Evolutionary conservation across 2,888 invertebrate genomes (phyloP), one percentile per base, ranked within the genome.

Genomic region (Mimas tiliae): DNA sequence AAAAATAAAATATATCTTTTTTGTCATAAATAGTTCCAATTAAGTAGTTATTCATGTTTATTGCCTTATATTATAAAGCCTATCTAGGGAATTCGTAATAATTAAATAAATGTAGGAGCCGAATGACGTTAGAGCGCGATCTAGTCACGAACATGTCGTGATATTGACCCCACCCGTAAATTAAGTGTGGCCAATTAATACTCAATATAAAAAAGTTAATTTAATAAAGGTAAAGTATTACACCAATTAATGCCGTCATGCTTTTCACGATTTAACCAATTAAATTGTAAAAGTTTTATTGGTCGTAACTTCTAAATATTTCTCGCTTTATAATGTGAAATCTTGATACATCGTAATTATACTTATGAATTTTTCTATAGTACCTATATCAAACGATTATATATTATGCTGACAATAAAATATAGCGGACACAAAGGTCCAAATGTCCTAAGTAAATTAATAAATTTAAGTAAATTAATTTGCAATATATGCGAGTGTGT

Each of bases 141-240:
- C 55, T 55, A 16, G 11, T 55, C 55, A 55, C 55, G 55, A 55
- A 16, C 55, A 11, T 16, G 55, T 19, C 58, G 16, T 12, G 38
- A 58, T 19, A 19, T 21, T 58, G 42, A 58, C 58, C 58, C 19
- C 42, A 42, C 19, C 16, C 4, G 19, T 42, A 19, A 58, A 58
- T 58, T 42, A 27, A 2, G 12, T 42, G 19, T 42, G 42, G 12
- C 58, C 42, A 58, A 42, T 42, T 58, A 42, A 58, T 19, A 12
- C 58, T 19, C 42, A 19, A 34, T 34, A 34, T 16, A 38, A 42
- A 38, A 58, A 58, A 58, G 19, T 12, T 58, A 42, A 58, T 58
- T 58, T 58, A 58, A 58, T 58, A 19, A 58, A 58, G 19, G 16
- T 58, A 38, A 58, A 38, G 19, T 58, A 58, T 58, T 1, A 19